Evolutionary conservation across 1,140 invertebrate species (phyloP), one percentile per base, ranked within the genome.

Genomic region (Apis dorsata): DNA sequence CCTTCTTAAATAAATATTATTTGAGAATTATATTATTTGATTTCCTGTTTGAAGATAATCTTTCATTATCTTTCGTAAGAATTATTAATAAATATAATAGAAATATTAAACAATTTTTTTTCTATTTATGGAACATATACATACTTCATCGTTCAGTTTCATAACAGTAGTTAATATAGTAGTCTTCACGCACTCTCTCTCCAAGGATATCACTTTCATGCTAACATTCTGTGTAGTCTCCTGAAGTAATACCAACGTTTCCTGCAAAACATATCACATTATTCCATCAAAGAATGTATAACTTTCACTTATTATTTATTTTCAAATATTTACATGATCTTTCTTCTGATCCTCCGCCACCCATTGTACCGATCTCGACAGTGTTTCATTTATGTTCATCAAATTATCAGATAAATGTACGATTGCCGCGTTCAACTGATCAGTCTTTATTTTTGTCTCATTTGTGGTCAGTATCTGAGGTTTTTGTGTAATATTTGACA

Each of bases 361-460:
- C 93, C 93, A 95, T 69, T 93, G 91, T 66, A 95, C 90, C 74
- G 91, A 92, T 75, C 90, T 92, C 1, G 91, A 91, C n/a, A 95
- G 84, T 8, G 93, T 94, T 63, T 93, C 88, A 84, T 95, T 94
- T 19, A 94, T 91, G 34, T 88, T 90, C 13, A 92, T 90, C 80
- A 94, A 86, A 87, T 94, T 94, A 51, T 86, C 90, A 53, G 89
- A 87, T 78, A 94, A 89, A 70, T 93, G 90, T 44, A 84, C 86
- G 72, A 94, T 87, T 11, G 90, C 87, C 9, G 91, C 76, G 69
- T 91, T 92, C 77, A 94, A 70, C 79, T 94, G 91, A 62, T 92
- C 91, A 81, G 88, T 92, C 89, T 94, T 92, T 83, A 92, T 71
- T 83, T 88, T 92, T 34, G 91, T 91, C 80, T 94, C 94, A 73